Evolutionary conservation across 2,113 vertebrate genomes (phyloP).

Genomic region (Cyphomyrus discorhynchus): DNA sequence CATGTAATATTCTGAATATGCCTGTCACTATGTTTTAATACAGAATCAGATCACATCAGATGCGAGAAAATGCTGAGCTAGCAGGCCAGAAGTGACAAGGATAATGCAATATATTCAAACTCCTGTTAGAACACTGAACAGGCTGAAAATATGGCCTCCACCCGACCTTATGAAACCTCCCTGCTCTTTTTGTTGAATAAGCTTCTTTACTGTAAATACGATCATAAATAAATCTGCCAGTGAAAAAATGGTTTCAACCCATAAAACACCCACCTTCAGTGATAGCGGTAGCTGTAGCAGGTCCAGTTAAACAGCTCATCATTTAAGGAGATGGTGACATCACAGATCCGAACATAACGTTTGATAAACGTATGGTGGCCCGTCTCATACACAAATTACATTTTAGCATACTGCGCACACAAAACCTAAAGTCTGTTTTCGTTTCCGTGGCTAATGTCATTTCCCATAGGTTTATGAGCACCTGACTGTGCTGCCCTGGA

Average conservation of each 20-base stretch:
- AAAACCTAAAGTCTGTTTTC: neutral
- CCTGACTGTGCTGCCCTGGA: neutral
- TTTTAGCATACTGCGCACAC: neutral
- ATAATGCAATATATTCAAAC: neutral
- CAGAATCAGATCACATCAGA: neutral
- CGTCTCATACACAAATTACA: neutral
- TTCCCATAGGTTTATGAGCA: neutral
- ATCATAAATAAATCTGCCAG: neutral
- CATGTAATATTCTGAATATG: neutral
- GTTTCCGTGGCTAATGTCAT: neutral
- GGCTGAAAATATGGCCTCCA: neutral
- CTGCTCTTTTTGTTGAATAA: neutral
- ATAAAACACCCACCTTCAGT: neutral
- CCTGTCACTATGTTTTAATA: neutral
- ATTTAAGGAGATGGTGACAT: neutral
- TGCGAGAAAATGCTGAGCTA: neutral
- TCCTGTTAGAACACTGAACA: neutral
- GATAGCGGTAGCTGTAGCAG: neutral
- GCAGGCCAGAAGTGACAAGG: neutral
- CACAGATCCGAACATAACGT: neutral
- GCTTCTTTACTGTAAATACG: neutral
- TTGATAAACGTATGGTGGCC: neutral
- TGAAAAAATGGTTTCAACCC: neutral
- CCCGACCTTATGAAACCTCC: neutral
- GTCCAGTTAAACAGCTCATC: neutral